phyloP scores from a whole-genome alignment of 1,140 invertebrate genomes.

The Achroia grisella region DNA sequence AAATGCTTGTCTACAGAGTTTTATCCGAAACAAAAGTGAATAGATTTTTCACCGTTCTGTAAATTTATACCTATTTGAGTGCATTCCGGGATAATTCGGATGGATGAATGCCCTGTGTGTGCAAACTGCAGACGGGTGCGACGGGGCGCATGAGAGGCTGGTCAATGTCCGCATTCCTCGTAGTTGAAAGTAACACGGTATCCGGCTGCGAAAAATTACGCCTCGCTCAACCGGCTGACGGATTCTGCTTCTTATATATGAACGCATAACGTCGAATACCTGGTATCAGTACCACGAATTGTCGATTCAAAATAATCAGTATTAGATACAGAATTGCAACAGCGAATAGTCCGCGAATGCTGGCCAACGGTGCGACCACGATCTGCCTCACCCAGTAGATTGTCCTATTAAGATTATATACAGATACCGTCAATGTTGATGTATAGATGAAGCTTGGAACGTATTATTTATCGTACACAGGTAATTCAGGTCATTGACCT shows the following conservation, averaged over 20 bases:
- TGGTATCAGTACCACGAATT: not conserved
- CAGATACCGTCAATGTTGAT: slow-evolving; percentile 10
- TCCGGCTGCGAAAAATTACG: slow-evolving; percentile 68
- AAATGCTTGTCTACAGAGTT: too few relatives aligned
- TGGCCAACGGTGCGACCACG: slow-evolving; percentile 2
- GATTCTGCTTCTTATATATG: slow-evolving; percentile 21
- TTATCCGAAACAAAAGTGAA: too few relatives aligned
- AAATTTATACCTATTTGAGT: too few relatives aligned
- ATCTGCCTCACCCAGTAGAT: slow-evolving; percentile 2
- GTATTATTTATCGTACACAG: not conserved
- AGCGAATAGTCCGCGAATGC: slow-evolving; percentile 1
- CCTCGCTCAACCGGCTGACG: slow-evolving; percentile 22
- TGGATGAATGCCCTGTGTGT: not conserved
- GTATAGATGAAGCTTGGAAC: slow-evolving; percentile 2
- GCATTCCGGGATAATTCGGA: not conserved
- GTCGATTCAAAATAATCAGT: slow-evolving; percentile 13
- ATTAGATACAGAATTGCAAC: slow-evolving; percentile 17
- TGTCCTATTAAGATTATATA: slow-evolving; percentile 11
- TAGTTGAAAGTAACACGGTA: slow-evolving; percentile 67
- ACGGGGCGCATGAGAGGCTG: slow-evolving; percentile 45
- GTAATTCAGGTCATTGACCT: too few relatives aligned
- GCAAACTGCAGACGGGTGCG: slow-evolving; percentile 35
- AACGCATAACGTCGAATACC: slow-evolving; percentile 11
- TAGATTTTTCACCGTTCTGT: too few relatives aligned
- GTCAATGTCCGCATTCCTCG: slow-evolving; percentile 64